Evolutionary conservation across 2,888 invertebrate species (phyloP).

Genomic region (Hirudinaria manillensis): DNA sequence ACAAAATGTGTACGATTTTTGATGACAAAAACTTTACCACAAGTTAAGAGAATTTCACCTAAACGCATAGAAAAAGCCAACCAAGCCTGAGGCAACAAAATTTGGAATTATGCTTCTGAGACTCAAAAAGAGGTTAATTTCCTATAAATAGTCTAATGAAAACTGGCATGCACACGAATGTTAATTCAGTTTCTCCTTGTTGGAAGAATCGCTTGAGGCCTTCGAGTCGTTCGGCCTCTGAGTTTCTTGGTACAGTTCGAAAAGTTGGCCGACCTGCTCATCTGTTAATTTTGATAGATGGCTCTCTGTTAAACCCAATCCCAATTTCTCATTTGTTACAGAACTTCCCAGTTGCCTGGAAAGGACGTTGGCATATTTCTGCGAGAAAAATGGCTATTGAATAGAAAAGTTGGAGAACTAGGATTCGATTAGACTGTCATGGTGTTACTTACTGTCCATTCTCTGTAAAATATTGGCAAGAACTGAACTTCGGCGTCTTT

Average conservation of each 20-base stretch:
- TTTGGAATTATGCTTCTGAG: too few species aligned
- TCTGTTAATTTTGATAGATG: conserved; percentile 32
- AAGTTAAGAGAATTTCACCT: too few species aligned
- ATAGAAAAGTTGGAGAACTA: neutral
- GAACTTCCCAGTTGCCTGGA: conserved; percentile 35
- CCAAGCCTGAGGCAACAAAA: too few species aligned
- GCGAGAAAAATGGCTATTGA: neutral
- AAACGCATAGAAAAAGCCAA: too few species aligned
- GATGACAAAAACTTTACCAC: too few species aligned
- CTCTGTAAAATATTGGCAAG: conserved; percentile 71
- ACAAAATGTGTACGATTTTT: too few species aligned
- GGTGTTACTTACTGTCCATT: conserved; percentile 68
- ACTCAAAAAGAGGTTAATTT: too few species aligned
- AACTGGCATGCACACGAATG: too few species aligned
- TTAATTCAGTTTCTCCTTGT: too few species aligned
- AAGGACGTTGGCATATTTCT: conserved; percentile 39
- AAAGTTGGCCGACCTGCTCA: conserved; percentile 38
- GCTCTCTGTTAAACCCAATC: conserved; percentile 28
- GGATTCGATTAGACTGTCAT: too few species aligned
- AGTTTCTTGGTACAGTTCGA: conserved; percentile 38
- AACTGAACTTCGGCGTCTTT: conserved; percentile 65
- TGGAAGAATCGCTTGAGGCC: neutral
- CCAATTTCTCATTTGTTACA: conserved; percentile 28
- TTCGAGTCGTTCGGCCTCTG: conserved; percentile 23
- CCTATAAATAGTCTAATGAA: too few species aligned